phyloP scores from a whole-genome alignment of 2,113 vertebrate genomes.

The Vanacampus margaritifer region DNA sequence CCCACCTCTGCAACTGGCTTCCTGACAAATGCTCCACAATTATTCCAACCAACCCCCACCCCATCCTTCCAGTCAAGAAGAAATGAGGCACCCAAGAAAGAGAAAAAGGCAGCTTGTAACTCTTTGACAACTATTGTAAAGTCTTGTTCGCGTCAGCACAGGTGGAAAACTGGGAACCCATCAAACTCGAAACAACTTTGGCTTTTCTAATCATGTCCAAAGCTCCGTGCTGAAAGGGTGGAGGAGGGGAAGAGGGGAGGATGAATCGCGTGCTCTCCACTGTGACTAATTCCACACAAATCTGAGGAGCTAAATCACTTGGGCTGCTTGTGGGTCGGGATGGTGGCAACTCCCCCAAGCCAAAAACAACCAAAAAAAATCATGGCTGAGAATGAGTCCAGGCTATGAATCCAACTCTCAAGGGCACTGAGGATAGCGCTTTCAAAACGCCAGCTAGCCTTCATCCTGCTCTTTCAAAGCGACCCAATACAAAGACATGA shows the following conservation, averaged over 20 bases:
- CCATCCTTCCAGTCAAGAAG: conserved; percentile 60
- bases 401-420: conserved; percentile 46
- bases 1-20: conserved; percentile 77
- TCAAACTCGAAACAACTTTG: conserved; percentile 66
- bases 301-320: conserved; percentile 53
- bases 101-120: conserved; percentile 68
- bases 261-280: conserved; percentile 25
- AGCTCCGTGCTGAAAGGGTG: conserved; percentile 33
- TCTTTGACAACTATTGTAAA: conserved; percentile 78
- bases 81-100: conserved; percentile 5
- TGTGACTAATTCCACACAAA: conserved; percentile 68
- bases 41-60: conserved; percentile 60
- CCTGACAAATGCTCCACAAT: conserved; percentile 80
- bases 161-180: conserved; percentile 74
- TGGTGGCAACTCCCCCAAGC: conserved; percentile 38
- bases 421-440: conserved; percentile 8
- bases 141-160: conserved; percentile 73
- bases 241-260: background rate
- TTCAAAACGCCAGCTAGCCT: conserved; percentile 11
- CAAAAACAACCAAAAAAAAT: conserved; percentile 39
- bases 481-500: too few relatives aligned
- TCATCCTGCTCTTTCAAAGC: background rate
- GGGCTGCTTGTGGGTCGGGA: conserved; percentile 43
- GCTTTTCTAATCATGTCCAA: conserved; percentile 47
- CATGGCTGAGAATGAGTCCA: conserved; percentile 30